Conservation (phyloP, 2,797 vertebrate genomes). For the Spinus pinus region DNA sequence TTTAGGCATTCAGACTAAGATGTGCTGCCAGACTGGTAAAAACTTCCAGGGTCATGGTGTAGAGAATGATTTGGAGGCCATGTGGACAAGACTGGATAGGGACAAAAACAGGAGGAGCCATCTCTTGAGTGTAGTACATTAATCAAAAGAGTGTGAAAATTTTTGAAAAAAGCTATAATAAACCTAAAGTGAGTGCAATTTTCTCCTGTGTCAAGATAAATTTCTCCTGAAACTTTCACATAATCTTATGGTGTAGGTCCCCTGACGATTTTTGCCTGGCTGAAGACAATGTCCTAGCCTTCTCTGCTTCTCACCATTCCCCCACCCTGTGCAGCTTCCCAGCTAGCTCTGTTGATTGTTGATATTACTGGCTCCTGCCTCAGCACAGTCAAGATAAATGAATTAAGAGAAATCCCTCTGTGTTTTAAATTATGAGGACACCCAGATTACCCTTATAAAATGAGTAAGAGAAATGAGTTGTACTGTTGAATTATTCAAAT, state of each 20-base stretch:
- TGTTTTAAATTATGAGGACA: neutral
- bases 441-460: neutral
- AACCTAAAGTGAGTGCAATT: neutral
- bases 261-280: neutral
- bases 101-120: neutral
- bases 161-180: neutral
- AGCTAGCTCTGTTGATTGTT: neutral
- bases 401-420: neutral
- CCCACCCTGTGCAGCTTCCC: neutral
- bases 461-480: neutral
- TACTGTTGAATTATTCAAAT: neutral
- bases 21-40: neutral
- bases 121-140: neutral
- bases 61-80: neutral
- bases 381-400: neutral
- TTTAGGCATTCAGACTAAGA: neutral
- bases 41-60: neutral
- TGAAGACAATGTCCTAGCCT: accelerated
- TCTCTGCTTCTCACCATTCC: neutral
- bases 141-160: neutral
- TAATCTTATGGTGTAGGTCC: neutral
- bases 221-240: neutral
- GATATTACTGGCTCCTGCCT: neutral
- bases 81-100: neutral
- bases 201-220: neutral